Percentiles rank a stretch among this genome's conserved stretches.
These are phyloP conservation scores for Sebastes goodei DNA, from an alignment of 2,797 vertebrate species.

Conservation along the genomic window DNA sequence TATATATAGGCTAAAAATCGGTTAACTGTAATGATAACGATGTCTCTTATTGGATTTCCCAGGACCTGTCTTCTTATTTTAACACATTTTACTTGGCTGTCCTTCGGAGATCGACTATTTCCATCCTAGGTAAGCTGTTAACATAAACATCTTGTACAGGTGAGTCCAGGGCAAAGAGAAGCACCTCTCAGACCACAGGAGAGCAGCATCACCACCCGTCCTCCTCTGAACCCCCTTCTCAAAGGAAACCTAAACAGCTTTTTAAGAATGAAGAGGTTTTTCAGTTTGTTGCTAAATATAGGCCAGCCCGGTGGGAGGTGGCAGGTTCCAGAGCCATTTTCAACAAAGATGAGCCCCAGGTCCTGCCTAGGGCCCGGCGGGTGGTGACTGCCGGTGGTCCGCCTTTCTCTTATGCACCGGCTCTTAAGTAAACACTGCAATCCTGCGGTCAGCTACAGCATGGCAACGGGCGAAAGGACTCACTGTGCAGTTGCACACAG, in stretches of 20 bases:
- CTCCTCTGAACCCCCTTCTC: conserved; percentile 72
- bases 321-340: conserved; percentile 82
- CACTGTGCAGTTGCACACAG: conserved; percentile 85
- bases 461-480: conserved; percentile 85
- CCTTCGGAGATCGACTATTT: not conserved
- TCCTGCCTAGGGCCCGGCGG: conserved; percentile 77
- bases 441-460: conserved; percentile 84
- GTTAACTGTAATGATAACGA: not conserved
- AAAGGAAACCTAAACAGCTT: conserved; percentile 82
- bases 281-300: conserved; percentile 88
- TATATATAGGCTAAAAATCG: not conserved
- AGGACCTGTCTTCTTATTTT: conserved; percentile 19
- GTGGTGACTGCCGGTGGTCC: conserved; percentile 85
- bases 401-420: conserved; percentile 87
- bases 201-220: conserved; percentile 62
- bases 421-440: conserved; percentile 86
- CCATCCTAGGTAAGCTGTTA: not conserved
- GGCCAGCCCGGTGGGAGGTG: conserved; percentile 73
- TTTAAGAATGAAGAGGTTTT: conserved; percentile 85
- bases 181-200: conserved; percentile 55
- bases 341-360: conserved; percentile 87
- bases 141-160: conserved; percentile 46
- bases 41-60: conserved; percentile 25
- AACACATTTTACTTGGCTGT: conserved; percentile 11
- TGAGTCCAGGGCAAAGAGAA: conserved; percentile 55